Evolutionary conservation across 2,797 vertebrate species (phyloP).

Genomic region (Champsocephalus gunnari): DNA sequence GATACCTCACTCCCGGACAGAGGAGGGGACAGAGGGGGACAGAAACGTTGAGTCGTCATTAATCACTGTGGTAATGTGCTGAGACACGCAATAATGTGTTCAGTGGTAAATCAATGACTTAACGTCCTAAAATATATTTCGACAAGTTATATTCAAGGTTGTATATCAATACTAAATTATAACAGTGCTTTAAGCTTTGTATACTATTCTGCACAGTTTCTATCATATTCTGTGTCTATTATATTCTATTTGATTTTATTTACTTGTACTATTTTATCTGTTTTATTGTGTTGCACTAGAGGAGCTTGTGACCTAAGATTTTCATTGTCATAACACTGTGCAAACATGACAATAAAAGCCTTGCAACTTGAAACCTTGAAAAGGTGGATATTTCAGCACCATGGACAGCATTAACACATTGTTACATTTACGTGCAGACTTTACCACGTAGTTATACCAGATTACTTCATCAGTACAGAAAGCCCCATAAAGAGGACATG

Average conservation of each 20-base stretch:
- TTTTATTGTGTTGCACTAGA: no score
- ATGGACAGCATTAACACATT: conserved; percentile 18
- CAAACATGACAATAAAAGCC: no score
- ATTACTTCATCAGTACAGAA: neutral
- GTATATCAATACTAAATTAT: neutral
- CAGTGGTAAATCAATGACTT: no score
- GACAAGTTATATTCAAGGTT: neutral
- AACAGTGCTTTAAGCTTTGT: neutral
- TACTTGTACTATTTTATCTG: no score
- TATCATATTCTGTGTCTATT: no score
- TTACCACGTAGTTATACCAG: conserved; percentile 3
- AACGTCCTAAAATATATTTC: neutral
- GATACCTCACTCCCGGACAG: conserved; percentile 13
- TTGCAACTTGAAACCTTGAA: no score
- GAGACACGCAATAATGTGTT: no score
- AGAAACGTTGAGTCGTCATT: neutral
- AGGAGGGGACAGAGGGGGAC: neutral
- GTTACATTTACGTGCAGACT: neutral
- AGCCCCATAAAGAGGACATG: neutral
- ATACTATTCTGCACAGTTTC: no score
- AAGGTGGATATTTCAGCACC: conserved; percentile 33
- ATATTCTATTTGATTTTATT: no score
- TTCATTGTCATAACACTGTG: no score
- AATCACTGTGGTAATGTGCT: conserved; percentile 10
- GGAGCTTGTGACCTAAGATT: no score